Evolutionary conservation across 2,888 invertebrate genomes (phyloP).

Genomic region (Caenorhabditis drosophilae): DNA sequence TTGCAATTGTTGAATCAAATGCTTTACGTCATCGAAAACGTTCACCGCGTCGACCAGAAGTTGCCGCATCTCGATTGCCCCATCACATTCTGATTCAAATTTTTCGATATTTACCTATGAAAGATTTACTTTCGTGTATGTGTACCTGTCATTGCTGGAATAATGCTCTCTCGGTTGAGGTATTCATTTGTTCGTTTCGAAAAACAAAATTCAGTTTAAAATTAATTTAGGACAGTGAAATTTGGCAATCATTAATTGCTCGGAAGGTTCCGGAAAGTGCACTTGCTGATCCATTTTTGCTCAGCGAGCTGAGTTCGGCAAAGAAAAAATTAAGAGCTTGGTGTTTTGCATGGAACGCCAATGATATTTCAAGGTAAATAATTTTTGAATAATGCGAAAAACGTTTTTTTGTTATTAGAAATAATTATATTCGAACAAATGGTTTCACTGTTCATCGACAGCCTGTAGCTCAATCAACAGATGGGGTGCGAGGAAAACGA

Average conservation of each 20-base stretch:
- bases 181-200: slow-evolving; percentile 14
- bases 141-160: slow-evolving; percentile 93
- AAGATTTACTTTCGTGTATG: slow-evolving; percentile 85
- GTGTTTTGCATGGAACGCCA: slow-evolving; percentile 94
- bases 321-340: slow-evolving; percentile 92
- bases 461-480: slow-evolving; percentile 97
- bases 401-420: slow-evolving; percentile 73
- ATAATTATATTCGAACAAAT: slow-evolving; percentile 93
- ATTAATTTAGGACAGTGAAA: slow-evolving; percentile 69
- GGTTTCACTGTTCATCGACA: slow-evolving; percentile 96
- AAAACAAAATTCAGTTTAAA: too few relatives aligned
- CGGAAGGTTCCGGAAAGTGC: slow-evolving; percentile 85
- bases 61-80: slow-evolving; percentile 53
- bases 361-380: slow-evolving; percentile 82
- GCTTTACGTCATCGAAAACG: not conserved
- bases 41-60: slow-evolving; percentile 33
- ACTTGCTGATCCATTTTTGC: slow-evolving; percentile 83
- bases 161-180: slow-evolving; percentile 78
- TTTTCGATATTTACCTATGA: slow-evolving; percentile 54
- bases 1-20: not conserved
- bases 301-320: slow-evolving; percentile 85
- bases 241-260: slow-evolving; percentile 89
- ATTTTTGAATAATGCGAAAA: not conserved
- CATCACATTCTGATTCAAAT: slow-evolving; percentile 53
- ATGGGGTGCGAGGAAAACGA: slow-evolving; percentile 84